A percentile compares a stretch with the other conserved stretches of the same genome.
These are phyloP conservation scores for Kryphioiulus occultus DNA, from an alignment of 2,888 invertebrate genomes.

Conservation along the genomic window DNA sequence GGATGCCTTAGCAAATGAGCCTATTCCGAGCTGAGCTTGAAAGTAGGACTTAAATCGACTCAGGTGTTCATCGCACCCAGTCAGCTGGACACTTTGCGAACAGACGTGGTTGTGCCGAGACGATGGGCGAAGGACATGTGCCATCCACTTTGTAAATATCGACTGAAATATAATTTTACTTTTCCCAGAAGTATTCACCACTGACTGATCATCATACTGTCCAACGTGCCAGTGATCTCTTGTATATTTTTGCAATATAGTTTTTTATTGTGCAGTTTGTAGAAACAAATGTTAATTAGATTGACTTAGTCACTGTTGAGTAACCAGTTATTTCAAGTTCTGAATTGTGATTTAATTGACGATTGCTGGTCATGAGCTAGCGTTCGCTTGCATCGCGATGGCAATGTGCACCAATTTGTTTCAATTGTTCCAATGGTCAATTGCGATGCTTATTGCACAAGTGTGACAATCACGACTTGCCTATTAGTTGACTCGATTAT, in stretches of 20 bases:
- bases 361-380: background rate
- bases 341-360: background rate
- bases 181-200: constrained; percentile 23
- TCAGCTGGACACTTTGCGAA: background rate
- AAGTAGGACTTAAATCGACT: background rate
- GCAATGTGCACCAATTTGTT: background rate
- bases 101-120: background rate
- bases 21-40: background rate
- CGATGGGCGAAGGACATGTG: background rate
- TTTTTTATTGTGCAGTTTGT: constrained; percentile 6
- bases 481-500: background rate
- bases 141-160: constrained; percentile 23
- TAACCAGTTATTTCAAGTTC: background rate
- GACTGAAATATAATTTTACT: background rate
- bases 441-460: background rate
- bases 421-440: background rate
- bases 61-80: background rate
- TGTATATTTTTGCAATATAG: constrained; percentile 17
- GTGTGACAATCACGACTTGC: background rate
- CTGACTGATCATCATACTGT: constrained; percentile 11
- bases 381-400: background rate
- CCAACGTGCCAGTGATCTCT: constrained; percentile 1
- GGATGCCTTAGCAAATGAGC: background rate
- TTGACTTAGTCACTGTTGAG: constrained; percentile 13
- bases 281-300: background rate